Base-by-base conservation (phyloP, 2,797 vertebrate genomes). In the Scomberomorus guttatus region DNA sequence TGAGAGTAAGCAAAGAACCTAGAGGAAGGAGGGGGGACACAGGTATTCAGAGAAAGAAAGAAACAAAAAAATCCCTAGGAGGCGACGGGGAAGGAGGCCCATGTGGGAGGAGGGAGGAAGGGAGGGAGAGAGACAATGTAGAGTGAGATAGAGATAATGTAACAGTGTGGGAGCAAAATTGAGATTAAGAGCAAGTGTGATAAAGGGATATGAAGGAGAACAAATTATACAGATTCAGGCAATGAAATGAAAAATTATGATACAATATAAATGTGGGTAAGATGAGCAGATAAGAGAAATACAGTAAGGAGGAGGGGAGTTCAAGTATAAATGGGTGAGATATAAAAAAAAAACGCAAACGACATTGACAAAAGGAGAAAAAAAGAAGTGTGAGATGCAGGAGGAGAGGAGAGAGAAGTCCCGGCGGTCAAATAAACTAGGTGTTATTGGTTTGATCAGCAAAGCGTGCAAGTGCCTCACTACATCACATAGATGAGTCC, bases 391-490 rank as follows among this genome's bases (percentile, higher is more conserved):
- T 48, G 67, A 60, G 29, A 58, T 14, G 42, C 29, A 18, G 46
- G 42, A 46, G 24, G 34, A 46, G 39, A 62, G 44, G 59, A 44
- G 24, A 54, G 55, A 74, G 42, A 60, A 50, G 61, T 89, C 91
- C 87, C 89, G 29, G 85, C 14, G 80, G 90, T 87, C 88, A 90
- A 73, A 92, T 93, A 85, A 89, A 89, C 66, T 51, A 78, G 64
- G 74, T 83, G 60, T 90, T 89, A 92, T 88, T 90, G 91, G 87
- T 87, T 85, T 89, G 90, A 92, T 88, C 90, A 88, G 92, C 83
- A 90, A 84, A 81, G 77, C 75, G 70, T 88, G 72, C 75, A 82
- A 91, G 84, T 81, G 81, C 76, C 75, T 56, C 79, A 75, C 81
- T 89, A 71, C 75, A 91, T 91, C 87, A 86, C 85, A 70, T 8